Percentiles rank a stretch among this genome's conserved stretches.
These are phyloP conservation scores for Neostethus bicornis DNA, from an alignment of 2,797 vertebrate species.

Conservation along the genomic window DNA sequence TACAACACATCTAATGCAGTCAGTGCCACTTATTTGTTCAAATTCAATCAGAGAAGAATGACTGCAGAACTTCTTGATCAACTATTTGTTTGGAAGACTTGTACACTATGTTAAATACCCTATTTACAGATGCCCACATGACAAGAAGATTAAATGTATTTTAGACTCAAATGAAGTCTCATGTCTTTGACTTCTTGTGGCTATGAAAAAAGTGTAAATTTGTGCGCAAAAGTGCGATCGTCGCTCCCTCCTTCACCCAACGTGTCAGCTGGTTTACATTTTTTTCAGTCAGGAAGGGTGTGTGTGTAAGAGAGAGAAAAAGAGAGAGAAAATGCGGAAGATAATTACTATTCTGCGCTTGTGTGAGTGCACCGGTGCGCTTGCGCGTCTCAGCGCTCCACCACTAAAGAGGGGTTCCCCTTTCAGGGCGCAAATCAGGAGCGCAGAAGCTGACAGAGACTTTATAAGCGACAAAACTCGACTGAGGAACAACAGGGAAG, in stretches of 20 bases:
- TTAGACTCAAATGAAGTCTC: neutral
- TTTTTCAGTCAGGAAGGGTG: slow-evolving; percentile 65
- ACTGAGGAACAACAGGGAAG: slow-evolving; percentile 15
- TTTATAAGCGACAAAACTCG: slow-evolving; percentile 3
- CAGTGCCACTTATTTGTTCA: slow-evolving; percentile 3
- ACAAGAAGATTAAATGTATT: neutral
- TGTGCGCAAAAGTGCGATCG: neutral
- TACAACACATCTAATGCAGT: neutral
- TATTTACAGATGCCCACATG: neutral
- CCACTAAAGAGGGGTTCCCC: slow-evolving; percentile 62
- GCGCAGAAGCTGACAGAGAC: slow-evolving; percentile 3
- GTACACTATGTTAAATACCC: too few relatives aligned
- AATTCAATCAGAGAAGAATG: slow-evolving; percentile 3
- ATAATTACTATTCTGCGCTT: slow-evolving; percentile 28
- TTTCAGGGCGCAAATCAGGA: slow-evolving; percentile 8
- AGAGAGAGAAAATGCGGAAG: slow-evolving; percentile 69
- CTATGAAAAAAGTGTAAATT: neutral
- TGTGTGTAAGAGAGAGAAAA: too few relatives aligned
- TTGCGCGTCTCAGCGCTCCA: slow-evolving; percentile 23
- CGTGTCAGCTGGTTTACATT: slow-evolving; percentile 27
- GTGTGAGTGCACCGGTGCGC: slow-evolving; percentile 28
- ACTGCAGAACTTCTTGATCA: neutral
- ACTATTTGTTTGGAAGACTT: neutral
- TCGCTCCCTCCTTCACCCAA: neutral
- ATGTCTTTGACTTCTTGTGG: neutral